phyloP scores from a whole-genome alignment of 2,113 vertebrate species.

The Shinisaurus crocodilurus region DNA sequence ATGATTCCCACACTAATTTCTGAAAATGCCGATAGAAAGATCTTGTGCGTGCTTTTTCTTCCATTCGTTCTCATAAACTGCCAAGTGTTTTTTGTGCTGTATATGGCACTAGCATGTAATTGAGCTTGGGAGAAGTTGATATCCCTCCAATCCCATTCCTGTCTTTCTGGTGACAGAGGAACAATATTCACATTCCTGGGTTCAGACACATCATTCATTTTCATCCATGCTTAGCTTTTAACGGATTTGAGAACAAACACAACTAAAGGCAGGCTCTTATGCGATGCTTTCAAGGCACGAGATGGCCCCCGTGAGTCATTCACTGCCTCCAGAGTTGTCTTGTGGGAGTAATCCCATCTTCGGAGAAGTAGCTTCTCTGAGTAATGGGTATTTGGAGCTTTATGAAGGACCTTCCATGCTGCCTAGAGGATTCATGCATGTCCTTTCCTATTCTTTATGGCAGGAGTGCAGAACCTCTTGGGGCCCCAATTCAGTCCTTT shows the following conservation, averaged over 20 bases:
- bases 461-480: no score
- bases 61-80: not conserved
- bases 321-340: not conserved
- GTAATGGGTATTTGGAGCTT: not conserved
- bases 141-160: not conserved
- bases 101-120: not conserved
- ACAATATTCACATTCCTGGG: not conserved
- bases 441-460: not conserved
- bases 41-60: conserved; percentile 49
- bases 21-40: conserved; percentile 23
- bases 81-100: not conserved
- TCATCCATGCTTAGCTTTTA: conserved; percentile 14
- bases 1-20: conserved; percentile 67
- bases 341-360: not conserved
- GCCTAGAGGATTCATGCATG: not conserved
- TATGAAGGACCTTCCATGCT: not conserved
- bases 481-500: no score
- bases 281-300: not conserved
- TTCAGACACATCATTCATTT: conserved; percentile 1
- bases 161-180: not conserved
- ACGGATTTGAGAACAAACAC: not conserved
- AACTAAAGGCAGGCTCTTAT: not conserved
- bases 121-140: not conserved
- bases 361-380: not conserved
- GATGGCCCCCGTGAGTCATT: not conserved